These are phyloP conservation scores for Encarsia formosa DNA, from an alignment of 2,888 invertebrate species.

Conservation along the genomic window DNA sequence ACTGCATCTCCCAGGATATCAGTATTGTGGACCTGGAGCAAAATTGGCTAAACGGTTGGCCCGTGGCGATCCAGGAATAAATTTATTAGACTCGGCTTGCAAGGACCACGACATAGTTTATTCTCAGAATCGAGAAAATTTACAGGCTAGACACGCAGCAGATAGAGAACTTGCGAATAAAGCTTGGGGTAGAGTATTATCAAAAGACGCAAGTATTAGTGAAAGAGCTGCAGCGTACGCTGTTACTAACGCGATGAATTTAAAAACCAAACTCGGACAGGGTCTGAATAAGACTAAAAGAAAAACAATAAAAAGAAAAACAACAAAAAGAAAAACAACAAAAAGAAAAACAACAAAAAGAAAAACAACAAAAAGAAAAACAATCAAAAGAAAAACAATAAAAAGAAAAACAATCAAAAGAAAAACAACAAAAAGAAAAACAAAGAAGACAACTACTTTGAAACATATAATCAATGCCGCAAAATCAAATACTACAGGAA, in stretches of 20 bases:
- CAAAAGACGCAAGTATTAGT: neutral
- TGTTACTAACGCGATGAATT: neutral
- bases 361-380: neutral
- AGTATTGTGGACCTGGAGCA: constrained; percentile 38
- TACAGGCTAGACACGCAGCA: neutral
- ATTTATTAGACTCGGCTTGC: constrained; percentile 35
- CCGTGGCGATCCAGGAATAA: constrained; percentile 33
- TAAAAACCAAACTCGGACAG: neutral
- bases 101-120: constrained; percentile 29
- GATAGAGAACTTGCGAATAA: neutral
- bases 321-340: neutral
- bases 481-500: neutral
- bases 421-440: too few relatives aligned
- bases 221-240: neutral
- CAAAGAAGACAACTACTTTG: too few relatives aligned
- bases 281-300: neutral
- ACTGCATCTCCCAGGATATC: constrained; percentile 33
- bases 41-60: constrained; percentile 33
- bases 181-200: neutral
- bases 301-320: neutral
- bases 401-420: too few relatives aligned
- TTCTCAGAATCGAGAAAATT: neutral
- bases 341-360: neutral
- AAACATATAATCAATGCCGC: neutral
- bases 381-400: too few relatives aligned